phyloP scores from a whole-genome alignment of 2,113 vertebrate genomes.

The Motacilla alba region DNA sequence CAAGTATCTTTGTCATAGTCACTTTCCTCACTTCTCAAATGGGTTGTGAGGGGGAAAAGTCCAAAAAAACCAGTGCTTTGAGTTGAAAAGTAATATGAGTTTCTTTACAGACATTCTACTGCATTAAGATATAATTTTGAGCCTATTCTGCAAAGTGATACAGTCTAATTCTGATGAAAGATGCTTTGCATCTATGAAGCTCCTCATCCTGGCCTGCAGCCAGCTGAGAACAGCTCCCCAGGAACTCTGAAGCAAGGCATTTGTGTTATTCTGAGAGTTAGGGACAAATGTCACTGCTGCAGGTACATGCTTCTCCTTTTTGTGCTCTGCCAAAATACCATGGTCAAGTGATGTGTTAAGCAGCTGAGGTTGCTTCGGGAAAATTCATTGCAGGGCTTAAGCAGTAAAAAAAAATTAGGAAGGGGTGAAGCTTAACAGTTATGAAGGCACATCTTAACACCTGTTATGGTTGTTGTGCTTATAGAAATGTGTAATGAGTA shows the following conservation, averaged over 20 bases:
- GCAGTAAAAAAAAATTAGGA: not conserved
- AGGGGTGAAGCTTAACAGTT: not conserved
- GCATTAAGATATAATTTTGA: not conserved
- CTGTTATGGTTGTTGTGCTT: not conserved
- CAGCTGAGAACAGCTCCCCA: not conserved
- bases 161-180: not conserved
- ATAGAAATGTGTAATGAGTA: not conserved
- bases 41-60: not conserved
- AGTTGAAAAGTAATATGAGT: not conserved
- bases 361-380: not conserved
- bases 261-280: not conserved
- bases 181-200: not conserved
- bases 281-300: accelerated
- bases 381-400: not conserved
- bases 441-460: not conserved
- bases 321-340: not conserved
- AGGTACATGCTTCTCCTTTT: not conserved
- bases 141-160: not conserved
- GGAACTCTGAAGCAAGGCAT: not conserved
- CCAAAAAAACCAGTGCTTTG: not conserved
- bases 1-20: not conserved
- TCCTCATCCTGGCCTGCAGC: not conserved
- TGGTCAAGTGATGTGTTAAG: accelerated
- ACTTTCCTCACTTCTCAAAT: not conserved
- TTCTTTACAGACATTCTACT: not conserved